Evolutionary conservation across 2,888 invertebrate species (phyloP).

Genomic region (Hyles lineata): DNA sequence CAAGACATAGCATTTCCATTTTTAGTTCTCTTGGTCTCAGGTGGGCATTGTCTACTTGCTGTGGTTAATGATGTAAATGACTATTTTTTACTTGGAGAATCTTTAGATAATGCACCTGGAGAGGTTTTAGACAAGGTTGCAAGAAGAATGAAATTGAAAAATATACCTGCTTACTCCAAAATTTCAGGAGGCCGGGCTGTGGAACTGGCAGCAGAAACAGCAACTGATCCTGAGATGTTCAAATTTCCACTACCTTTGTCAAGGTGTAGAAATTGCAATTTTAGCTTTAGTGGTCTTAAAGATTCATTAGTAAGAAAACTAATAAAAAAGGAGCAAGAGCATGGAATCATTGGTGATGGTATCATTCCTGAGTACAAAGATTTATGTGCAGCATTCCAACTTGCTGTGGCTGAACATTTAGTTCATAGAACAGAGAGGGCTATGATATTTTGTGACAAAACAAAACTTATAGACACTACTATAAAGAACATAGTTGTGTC

Average conservation of each 20-base stretch:
- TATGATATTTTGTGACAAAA: constrained; percentile 88
- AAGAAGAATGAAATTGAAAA: constrained; percentile 92
- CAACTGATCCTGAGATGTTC: constrained; percentile 87
- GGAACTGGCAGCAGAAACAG: constrained; percentile 90
- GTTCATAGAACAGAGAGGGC: constrained; percentile 93
- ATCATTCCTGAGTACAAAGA: constrained; percentile 91
- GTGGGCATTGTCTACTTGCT: constrained; percentile 95
- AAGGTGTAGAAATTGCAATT: constrained; percentile 91
- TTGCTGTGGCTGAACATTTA: constrained; percentile 90
- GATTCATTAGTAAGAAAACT: constrained; percentile 85
- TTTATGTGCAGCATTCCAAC: constrained; percentile 94
- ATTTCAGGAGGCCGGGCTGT: constrained; percentile 94
- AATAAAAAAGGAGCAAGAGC: constrained; percentile 83
- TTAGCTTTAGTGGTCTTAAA: constrained; percentile 95
- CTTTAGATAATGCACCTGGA: constrained; percentile 95
- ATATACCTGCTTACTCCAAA: constrained; percentile 89
- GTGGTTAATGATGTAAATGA: constrained; percentile 89
- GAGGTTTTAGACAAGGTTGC: constrained; percentile 97
- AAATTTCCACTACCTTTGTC: constrained; percentile 87
- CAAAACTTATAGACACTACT: constrained; percentile 82
- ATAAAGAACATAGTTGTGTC: constrained; percentile 91
- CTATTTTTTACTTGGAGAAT: constrained; percentile 92
- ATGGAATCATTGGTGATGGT: constrained; percentile 86
- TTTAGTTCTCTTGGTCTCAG: constrained; percentile 94
- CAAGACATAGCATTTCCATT: constrained; percentile 92